Evolutionary conservation across 2,113 vertebrate genomes (phyloP).

Genomic region (Amblyopsis rosae): DNA sequence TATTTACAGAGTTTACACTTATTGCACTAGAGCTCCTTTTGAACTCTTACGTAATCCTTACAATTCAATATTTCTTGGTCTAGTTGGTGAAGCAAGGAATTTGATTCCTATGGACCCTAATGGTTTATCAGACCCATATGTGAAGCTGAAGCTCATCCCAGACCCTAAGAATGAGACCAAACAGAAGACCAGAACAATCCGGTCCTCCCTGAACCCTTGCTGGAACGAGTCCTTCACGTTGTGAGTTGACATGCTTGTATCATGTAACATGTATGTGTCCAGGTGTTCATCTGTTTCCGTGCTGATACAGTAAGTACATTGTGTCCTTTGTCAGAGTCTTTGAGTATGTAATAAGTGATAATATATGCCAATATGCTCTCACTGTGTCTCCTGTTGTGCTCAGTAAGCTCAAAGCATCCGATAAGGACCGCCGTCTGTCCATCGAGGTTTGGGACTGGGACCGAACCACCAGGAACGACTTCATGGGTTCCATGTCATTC

Average conservation of each 20-base stretch:
- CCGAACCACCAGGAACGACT: slow-evolving; percentile 93
- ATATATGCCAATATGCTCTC: slow-evolving; percentile 1
- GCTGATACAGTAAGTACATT: not conserved
- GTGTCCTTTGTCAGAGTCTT: not conserved
- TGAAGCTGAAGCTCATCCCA: slow-evolving; percentile 96
- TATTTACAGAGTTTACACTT: too few species aligned
- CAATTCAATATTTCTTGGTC: slow-evolving; percentile 10
- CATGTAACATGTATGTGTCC: not conserved
- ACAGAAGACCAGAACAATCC: slow-evolving; percentile 96
- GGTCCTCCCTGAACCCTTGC: slow-evolving; percentile 91
- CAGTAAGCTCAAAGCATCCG: slow-evolving; percentile 90
- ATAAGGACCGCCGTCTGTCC: slow-evolving; percentile 93
- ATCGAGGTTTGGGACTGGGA: slow-evolving; percentile 98
- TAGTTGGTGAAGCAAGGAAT: slow-evolving; percentile 94
- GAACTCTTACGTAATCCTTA: too few species aligned
- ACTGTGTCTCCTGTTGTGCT: slow-evolving; percentile 2
- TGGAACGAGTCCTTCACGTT: slow-evolving; percentile 95
- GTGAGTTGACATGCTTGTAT: slow-evolving; percentile 75
- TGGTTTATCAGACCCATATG: slow-evolving; percentile 93
- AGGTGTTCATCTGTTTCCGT: not conserved
- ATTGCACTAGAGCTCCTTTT: too few species aligned
- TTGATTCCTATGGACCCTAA: slow-evolving; percentile 98
- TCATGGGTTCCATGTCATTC: slow-evolving; percentile 97
- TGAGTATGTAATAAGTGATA: not conserved
- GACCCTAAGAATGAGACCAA: slow-evolving; percentile 97